phyloP scores from a whole-genome alignment of 2,113 vertebrate species.

The Cochlearius cochlearius region DNA sequence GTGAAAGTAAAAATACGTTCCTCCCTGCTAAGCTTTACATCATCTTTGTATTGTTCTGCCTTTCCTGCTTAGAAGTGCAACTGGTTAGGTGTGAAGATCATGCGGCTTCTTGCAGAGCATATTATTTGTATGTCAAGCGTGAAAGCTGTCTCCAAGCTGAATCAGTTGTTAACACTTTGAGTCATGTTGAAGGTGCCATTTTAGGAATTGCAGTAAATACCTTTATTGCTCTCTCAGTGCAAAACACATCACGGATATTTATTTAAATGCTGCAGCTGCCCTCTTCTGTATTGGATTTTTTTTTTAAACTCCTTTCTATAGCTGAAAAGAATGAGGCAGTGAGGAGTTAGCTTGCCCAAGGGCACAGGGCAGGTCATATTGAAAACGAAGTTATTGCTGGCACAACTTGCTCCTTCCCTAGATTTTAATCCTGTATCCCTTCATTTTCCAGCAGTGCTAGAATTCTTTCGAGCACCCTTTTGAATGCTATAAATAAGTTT shows the following conservation, averaged over 20 bases:
- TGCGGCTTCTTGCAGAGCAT: neutral
- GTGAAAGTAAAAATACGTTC: accelerated
- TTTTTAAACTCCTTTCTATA: neutral
- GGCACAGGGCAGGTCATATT: neutral
- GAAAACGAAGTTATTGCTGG: neutral
- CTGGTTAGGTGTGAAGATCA: neutral
- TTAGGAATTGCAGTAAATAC: neutral
- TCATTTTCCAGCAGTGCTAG: neutral
- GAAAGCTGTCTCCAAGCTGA: neutral
- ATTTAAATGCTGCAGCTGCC: constrained; percentile 2
- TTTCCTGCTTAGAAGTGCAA: neutral
- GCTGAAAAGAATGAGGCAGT: neutral
- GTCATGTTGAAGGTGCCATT: constrained; percentile 14
- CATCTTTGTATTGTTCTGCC: neutral
- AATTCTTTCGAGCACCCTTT: neutral
- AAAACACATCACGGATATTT: neutral
- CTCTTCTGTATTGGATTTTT: neutral
- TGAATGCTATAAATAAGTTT: neutral
- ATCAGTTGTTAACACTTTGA: neutral
- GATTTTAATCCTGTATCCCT: neutral
- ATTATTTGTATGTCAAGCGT: neutral
- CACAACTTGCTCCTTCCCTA: neutral
- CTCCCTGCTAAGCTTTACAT: neutral
- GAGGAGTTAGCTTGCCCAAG: neutral
- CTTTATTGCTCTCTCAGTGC: neutral